phyloP scores from a whole-genome alignment of 2,113 vertebrate species.

The Struthio camelus region DNA sequence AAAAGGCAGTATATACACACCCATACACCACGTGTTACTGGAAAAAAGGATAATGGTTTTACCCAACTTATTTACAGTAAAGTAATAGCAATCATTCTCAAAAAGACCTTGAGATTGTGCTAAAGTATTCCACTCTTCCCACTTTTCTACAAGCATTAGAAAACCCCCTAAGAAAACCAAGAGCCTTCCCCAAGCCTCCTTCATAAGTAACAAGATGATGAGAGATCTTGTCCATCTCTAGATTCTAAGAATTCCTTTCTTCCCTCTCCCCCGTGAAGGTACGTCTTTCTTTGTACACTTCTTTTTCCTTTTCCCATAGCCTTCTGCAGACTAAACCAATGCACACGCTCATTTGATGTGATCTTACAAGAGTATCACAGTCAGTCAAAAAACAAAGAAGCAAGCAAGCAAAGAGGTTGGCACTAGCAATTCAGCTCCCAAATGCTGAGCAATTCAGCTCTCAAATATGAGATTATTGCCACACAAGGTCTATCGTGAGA shows the following conservation, averaged over 20 bases:
- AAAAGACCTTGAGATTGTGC: not conserved
- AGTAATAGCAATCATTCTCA: not conserved
- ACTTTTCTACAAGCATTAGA: not conserved
- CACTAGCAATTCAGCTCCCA: not conserved
- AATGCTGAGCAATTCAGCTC: not conserved
- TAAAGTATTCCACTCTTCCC: not conserved
- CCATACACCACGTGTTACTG: not conserved
- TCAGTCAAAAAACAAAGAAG: not conserved
- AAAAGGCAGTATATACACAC: not conserved
- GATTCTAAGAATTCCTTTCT: not conserved
- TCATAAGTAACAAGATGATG: not conserved
- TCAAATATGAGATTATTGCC: not conserved
- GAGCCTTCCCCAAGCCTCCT: not conserved
- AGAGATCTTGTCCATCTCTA: not conserved
- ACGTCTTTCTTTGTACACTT: not conserved
- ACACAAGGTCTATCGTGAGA: not conserved
- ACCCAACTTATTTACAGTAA: not conserved
- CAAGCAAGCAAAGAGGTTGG: not conserved
- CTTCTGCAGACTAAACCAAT: not conserved
- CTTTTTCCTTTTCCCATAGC: not conserved
- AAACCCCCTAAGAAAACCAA: fast-evolving
- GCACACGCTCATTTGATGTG: not conserved
- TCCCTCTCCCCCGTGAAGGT: not conserved
- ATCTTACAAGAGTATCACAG: not conserved
- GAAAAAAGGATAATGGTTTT: not conserved